These are phyloP conservation scores for Drosophila subpulchrella DNA, from an alignment of 1,140 invertebrate species.

Conservation along the genomic window DNA sequence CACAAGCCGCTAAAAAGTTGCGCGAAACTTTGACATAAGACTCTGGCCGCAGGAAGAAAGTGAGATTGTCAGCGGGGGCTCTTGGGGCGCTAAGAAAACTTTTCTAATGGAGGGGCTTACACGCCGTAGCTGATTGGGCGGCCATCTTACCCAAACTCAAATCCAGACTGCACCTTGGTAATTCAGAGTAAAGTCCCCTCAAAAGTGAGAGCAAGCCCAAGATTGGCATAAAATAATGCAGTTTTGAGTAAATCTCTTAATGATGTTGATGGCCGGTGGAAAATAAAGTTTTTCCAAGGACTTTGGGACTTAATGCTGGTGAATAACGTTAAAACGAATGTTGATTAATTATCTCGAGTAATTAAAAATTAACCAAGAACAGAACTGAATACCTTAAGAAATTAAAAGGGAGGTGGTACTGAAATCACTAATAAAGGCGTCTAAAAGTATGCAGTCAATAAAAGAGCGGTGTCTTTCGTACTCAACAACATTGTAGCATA, in stretches of 20 bases:
- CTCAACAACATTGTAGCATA: no score
- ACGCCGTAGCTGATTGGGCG: conserved; percentile 5
- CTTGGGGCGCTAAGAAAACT: conserved; percentile 4
- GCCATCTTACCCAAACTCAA: conserved; percentile 1
- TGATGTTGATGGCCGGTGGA: background rate
- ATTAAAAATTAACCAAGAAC: no score
- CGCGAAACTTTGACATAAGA: conserved; percentile 34
- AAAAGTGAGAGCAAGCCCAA: background rate
- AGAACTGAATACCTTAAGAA: no score
- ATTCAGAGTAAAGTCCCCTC: conserved; percentile 8
- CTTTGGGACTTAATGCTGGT: no score
- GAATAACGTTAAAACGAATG: no score
- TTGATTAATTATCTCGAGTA: no score
- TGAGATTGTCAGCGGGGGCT: background rate
- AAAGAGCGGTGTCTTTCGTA: no score
- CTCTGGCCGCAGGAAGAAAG: conserved; percentile 10
- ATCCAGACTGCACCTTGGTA: conserved; percentile 1
- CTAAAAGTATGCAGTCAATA: no score
- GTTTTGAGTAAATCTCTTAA: background rate
- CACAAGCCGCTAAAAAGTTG: conserved; percentile 47
- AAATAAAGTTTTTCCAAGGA: no score
- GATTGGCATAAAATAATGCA: background rate
- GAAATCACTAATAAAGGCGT: no score
- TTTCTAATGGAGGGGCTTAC: background rate
- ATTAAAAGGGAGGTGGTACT: no score